Evolutionary conservation across 2,888 invertebrate genomes (phyloP).

Genomic region (Augiades crinisus): DNA sequence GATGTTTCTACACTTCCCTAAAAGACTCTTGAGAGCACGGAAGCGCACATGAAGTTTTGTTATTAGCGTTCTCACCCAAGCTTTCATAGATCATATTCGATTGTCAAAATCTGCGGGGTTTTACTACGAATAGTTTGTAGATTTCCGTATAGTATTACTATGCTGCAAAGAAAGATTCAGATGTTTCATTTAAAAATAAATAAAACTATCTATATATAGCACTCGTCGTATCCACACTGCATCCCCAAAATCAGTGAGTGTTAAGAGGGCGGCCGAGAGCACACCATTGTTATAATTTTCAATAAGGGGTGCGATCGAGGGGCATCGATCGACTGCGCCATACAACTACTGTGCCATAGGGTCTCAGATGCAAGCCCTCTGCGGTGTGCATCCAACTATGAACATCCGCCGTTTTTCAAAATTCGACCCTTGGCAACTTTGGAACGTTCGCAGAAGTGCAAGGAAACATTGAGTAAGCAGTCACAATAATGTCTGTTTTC

Average conservation of each 20-base stretch:
- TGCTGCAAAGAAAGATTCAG: too few species aligned
- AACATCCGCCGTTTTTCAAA: slow-evolving; percentile 58
- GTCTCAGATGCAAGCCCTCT: slow-evolving; percentile 41
- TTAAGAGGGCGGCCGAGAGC: slow-evolving; percentile 69
- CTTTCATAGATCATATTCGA: too few species aligned
- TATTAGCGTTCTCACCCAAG: too few species aligned
- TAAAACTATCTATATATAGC: slow-evolving; percentile 11
- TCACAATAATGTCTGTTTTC: not conserved
- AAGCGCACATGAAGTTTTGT: too few species aligned
- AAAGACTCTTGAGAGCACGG: too few species aligned
- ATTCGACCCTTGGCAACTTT: slow-evolving; percentile 25
- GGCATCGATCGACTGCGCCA: slow-evolving; percentile 69
- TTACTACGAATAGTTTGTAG: too few species aligned
- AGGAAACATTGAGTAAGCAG: slow-evolving; percentile 19
- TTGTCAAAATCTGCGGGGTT: too few species aligned
- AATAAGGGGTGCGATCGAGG: slow-evolving; percentile 80
- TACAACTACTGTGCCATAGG: slow-evolving; percentile 23
- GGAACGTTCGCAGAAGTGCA: not conserved
- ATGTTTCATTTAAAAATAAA: not conserved
- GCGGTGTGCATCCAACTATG: slow-evolving; percentile 73
- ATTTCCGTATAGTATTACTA: too few species aligned
- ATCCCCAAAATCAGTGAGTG: slow-evolving; percentile 78
- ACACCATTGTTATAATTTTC: slow-evolving; percentile 82
- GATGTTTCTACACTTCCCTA: too few species aligned
- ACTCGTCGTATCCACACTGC: slow-evolving; percentile 60